These are phyloP conservation scores for Tachina grossa DNA, from an alignment of 2,888 invertebrate genomes.

Conservation along the genomic window DNA sequence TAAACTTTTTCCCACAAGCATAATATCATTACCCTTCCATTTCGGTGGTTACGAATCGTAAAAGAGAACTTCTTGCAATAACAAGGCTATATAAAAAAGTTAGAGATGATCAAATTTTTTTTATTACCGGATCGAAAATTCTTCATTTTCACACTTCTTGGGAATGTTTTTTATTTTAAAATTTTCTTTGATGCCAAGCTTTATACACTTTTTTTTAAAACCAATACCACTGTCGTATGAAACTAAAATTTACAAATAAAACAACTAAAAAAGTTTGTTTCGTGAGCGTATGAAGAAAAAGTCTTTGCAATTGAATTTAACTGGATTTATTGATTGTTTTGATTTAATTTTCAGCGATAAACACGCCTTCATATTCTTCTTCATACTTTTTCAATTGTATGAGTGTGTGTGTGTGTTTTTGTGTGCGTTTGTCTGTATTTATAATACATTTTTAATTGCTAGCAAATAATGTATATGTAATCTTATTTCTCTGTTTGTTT, in stretches of 20 bases:
- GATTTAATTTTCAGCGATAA: conserved; percentile 69
- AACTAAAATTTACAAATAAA: neutral
- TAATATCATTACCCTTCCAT: too few species aligned
- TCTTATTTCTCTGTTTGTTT: conserved; percentile 54
- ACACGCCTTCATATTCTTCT: conserved; percentile 42
- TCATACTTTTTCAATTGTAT: neutral
- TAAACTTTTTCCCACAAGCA: too few species aligned
- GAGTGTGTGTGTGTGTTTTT: neutral
- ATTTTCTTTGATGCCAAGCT: too few species aligned
- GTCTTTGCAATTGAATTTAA: conserved; percentile 8
- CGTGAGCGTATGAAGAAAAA: neutral
- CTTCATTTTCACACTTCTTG: too few species aligned
- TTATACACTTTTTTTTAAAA: too few species aligned
- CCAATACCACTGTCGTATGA: conserved; percentile 2
- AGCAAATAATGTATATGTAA: conserved; percentile 58
- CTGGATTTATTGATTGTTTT: conserved; percentile 66
- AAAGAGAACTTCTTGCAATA: too few species aligned
- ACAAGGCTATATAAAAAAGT: too few species aligned
- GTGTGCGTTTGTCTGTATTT: neutral
- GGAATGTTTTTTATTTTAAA: too few species aligned
- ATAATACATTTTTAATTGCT: conserved; percentile 63
- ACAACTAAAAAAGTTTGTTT: neutral
- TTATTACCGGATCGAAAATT: too few species aligned
- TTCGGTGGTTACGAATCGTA: too few species aligned
- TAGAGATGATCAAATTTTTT: too few species aligned